Base-by-base conservation (phyloP, 2,888 invertebrate species). In the Nymphalis polychloros region DNA sequence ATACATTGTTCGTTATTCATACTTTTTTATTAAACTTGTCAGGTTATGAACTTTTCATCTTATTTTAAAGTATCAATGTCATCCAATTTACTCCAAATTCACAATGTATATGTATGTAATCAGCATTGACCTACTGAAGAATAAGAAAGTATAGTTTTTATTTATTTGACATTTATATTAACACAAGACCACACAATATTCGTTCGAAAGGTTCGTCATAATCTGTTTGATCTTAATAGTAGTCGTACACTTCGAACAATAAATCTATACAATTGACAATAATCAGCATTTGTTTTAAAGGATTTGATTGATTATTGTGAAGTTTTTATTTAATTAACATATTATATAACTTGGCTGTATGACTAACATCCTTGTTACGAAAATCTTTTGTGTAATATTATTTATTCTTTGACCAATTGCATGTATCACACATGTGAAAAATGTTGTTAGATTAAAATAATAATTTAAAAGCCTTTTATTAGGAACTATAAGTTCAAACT, bases 41-140 rank as follows among this genome's bases (percentile, higher is more conserved):
- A 57, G 69, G 47, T 72, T 68, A 67, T 71, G 68, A 74, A 77
- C 74, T 59, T 72, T 60, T 63, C 60, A 67, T 73, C 71, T 73
- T 75, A 53, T 31, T 69, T 52, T 73, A 64, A 70, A 64, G 49
- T 75, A 75, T 49, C n/a, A 55, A 57, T 62, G 48, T 72, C 75
- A 78, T 78, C 71, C 75, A 72, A 70, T 63, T 77, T 71, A 73
- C 68, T 67, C 63, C 27, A 78, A 80, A 74, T 78, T 78, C 74
- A 81, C 76, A 71, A 74, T 76, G 73, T 63, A 27, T 35, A 19
- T 46, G 35, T 72, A 77, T 66, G 70, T 76, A 79, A 78, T 80
- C 74, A 79, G 69, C 82, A 82, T 82, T 85, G 83, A 84, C 85
- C 83, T 72, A 81, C 77, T 78, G 73, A 76, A 72, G 20, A 71